These are phyloP conservation scores for Sardina pilchardus DNA, from an alignment of 2,113 vertebrate species.

Conservation along the genomic window DNA sequence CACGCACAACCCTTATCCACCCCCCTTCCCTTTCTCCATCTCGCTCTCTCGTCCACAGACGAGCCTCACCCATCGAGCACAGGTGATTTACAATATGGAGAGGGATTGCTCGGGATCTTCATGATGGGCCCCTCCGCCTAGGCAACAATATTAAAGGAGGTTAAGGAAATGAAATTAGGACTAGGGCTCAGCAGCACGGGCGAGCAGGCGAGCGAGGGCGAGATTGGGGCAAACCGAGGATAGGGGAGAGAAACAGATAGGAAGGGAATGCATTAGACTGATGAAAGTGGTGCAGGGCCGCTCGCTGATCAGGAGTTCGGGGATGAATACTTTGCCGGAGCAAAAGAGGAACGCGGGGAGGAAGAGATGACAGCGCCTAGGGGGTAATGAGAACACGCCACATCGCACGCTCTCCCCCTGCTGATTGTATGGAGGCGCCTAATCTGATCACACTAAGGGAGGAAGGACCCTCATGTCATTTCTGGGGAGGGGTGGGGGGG, in stretches of 20 bases:
- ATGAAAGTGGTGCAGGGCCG: conserved; percentile 49
- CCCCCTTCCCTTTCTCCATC: conserved; percentile 12
- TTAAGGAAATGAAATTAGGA: conserved; percentile 63
- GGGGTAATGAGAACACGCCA: conserved; percentile 52
- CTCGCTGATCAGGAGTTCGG: conserved; percentile 53
- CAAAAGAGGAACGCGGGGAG: conserved; percentile 34
- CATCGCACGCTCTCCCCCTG: neutral
- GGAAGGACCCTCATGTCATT: conserved; percentile 48
- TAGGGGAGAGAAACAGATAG: conserved; percentile 15
- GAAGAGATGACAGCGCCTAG: conserved; percentile 47
- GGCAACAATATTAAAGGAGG: conserved; percentile 54
- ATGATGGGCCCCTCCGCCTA: conserved; percentile 43
- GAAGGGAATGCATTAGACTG: conserved; percentile 57
- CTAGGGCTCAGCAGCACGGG: conserved; percentile 20
- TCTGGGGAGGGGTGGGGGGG: neutral
- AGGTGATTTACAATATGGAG: conserved; percentile 58
- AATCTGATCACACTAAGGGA: conserved; percentile 47
- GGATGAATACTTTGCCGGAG: conserved; percentile 54
- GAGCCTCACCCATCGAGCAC: conserved; percentile 5
- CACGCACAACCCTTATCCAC: neutral
- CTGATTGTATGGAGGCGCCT: conserved; percentile 54
- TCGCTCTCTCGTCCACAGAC: neutral
- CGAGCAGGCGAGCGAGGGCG: conserved; percentile 17
- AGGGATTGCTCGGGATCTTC: conserved; percentile 49
- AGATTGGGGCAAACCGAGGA: conserved; percentile 29